Evolutionary conservation across 1,140 invertebrate genomes (phyloP).

Genomic region (Phymastichus coffea): DNA sequence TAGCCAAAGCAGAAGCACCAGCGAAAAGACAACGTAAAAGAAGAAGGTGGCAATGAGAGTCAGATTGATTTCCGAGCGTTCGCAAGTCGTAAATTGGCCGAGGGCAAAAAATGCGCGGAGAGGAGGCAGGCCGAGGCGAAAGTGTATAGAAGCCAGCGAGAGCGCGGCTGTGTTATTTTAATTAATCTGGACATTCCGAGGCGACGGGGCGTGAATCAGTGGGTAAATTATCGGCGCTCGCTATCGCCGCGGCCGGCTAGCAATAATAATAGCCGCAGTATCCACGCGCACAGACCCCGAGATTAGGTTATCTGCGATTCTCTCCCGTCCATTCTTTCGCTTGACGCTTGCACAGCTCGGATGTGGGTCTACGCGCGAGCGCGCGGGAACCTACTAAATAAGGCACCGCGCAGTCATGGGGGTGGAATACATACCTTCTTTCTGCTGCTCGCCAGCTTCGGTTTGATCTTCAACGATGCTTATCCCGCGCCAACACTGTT

Average conservation of each 20-base stretch:
- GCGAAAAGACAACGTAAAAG: too few species aligned
- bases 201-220: constrained; percentile 41
- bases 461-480: constrained; percentile 15
- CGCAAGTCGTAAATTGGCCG: constrained; percentile 5
- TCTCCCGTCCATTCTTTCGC: neutral
- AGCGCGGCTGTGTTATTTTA: constrained; percentile 35
- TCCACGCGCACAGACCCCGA: constrained; percentile 10
- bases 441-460: neutral
- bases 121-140: constrained; percentile 11
- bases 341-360: neutral
- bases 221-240: constrained; percentile 23
- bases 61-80: constrained; percentile 12
- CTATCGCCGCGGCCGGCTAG: constrained; percentile 21
- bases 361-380: neutral
- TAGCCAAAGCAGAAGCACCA: too few species aligned
- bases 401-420: constrained; percentile 16
- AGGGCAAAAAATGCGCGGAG: neutral
- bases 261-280: constrained; percentile 12
- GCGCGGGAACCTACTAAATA: constrained; percentile 17
- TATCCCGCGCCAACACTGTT: constrained; percentile 15
- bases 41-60: neutral
- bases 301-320: constrained; percentile 20
- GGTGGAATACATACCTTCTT: constrained; percentile 15
- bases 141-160: constrained; percentile 30
- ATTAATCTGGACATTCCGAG: constrained; percentile 49